Conservation (phyloP, 2,113 vertebrate genomes). For the Phocoena sinus region DNA sequence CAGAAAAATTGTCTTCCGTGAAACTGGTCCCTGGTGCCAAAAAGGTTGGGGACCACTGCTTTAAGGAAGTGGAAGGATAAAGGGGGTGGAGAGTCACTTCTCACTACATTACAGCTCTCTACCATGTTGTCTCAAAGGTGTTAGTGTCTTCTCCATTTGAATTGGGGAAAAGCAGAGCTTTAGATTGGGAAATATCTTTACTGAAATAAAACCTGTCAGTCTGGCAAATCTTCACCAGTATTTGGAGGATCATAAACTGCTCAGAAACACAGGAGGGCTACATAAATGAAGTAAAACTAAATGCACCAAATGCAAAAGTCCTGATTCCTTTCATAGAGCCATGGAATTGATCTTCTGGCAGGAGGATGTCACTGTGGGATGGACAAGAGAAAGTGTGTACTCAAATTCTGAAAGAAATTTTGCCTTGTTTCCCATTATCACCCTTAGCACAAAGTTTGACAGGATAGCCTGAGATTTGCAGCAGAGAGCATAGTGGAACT, state of each 20-base stretch:
- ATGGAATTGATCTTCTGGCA: background rate
- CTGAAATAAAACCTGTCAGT: background rate
- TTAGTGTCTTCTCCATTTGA: background rate
- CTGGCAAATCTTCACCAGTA: background rate
- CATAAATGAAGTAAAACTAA: background rate
- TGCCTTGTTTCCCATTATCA: background rate
- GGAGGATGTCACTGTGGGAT: background rate
- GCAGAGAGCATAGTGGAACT: conserved; percentile 62
- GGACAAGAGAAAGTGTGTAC: background rate
- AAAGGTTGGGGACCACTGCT: background rate
- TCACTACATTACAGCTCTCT: background rate
- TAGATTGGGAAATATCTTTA: background rate
- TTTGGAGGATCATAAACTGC: background rate
- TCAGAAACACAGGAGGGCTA: background rate
- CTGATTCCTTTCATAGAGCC: background rate
- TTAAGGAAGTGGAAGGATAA: background rate
- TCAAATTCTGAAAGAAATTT: background rate
- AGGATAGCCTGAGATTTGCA: background rate
- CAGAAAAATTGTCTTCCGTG: no score
- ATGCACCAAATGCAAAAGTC: background rate
- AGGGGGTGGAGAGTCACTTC: background rate
- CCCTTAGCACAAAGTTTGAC: background rate
- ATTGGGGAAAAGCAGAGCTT: background rate
- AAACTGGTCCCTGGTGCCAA: no score
- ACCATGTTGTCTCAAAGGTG: background rate